Conservation (phyloP, 1,140 invertebrate genomes). For the Radopholus similis region DNA sequence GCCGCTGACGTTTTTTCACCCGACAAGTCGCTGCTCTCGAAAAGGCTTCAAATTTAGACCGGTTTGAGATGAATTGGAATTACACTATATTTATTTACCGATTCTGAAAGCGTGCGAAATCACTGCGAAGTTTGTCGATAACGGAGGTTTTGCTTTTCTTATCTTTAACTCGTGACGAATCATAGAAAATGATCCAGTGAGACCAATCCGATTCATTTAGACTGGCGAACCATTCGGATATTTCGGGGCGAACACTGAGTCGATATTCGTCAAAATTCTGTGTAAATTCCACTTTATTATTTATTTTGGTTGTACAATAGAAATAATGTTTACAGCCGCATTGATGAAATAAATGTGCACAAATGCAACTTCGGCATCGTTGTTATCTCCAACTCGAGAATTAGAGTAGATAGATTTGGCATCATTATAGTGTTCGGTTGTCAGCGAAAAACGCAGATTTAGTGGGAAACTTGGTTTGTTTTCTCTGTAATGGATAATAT, state of each 20-base stretch:
- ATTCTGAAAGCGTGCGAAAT: conserved; percentile 42
- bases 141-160: conserved; percentile 42
- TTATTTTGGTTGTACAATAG: too few species aligned
- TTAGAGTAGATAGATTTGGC: conserved; percentile 5
- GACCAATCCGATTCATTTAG: conserved; percentile 38
- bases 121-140: conserved; percentile 49
- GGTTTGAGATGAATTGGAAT: background rate
- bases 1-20: conserved; percentile 15
- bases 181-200: conserved; percentile 55
- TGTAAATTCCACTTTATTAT: conserved; percentile 7
- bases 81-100: conserved; percentile 15
- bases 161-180: conserved; percentile 47
- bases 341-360: conserved; percentile 51
- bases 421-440: conserved; percentile 41
- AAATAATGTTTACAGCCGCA: conserved; percentile 17
- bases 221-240: conserved; percentile 52
- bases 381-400: conserved; percentile 1
- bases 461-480: conserved; percentile 29
- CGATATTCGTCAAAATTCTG: conserved; percentile 54
- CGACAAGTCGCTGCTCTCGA: conserved; percentile 18
- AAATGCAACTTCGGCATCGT: conserved; percentile 40
- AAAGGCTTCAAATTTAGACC: conserved; percentile 8
- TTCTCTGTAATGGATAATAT: conserved; percentile 29
- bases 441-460: conserved; percentile 37
- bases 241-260: conserved; percentile 34